Evolutionary conservation across 2,113 vertebrate species (phyloP).

Genomic region (Apus apus): DNA sequence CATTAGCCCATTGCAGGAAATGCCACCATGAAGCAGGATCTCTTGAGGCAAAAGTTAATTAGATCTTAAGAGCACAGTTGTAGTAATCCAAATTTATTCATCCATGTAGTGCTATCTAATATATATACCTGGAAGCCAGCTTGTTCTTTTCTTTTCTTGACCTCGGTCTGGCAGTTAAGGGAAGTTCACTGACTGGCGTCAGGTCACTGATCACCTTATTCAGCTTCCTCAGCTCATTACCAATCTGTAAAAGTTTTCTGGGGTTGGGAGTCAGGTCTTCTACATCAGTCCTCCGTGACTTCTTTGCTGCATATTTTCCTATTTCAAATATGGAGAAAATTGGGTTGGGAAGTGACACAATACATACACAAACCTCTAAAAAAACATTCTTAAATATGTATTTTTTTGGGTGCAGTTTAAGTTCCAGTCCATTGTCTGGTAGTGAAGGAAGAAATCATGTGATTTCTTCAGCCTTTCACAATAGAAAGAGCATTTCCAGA

Average conservation of each 20-base stretch:
- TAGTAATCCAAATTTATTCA: neutral
- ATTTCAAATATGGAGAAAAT: conserved; percentile 8
- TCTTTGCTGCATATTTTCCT: conserved; percentile 97
- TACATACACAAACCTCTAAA: neutral
- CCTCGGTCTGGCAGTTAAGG: conserved; percentile 91
- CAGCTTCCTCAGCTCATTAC: conserved; percentile 92
- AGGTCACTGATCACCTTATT: conserved; percentile 98
- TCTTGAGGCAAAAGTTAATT: neutral
- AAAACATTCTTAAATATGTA: neutral
- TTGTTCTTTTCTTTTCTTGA: conserved; percentile 99
- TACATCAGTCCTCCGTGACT: conserved; percentile 95
- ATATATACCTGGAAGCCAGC: conserved; percentile 91
- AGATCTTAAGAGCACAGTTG: neutral
- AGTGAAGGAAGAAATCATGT: too few relatives aligned
- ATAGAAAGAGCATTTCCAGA: conserved; percentile 32
- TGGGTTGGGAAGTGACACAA: neutral
- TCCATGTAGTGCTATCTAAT: neutral
- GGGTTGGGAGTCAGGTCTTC: conserved; percentile 98
- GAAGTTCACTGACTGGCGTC: conserved; percentile 96
- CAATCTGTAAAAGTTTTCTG: conserved; percentile 95
- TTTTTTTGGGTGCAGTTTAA: neutral
- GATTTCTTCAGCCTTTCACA: neutral
- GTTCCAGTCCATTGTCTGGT: too few relatives aligned
- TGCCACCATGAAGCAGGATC: neutral
- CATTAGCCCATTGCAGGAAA: neutral